These are phyloP conservation scores for Mormyrus proboscirostris DNA, from an alignment of 2,797 vertebrate species.

Conservation along the genomic window DNA sequence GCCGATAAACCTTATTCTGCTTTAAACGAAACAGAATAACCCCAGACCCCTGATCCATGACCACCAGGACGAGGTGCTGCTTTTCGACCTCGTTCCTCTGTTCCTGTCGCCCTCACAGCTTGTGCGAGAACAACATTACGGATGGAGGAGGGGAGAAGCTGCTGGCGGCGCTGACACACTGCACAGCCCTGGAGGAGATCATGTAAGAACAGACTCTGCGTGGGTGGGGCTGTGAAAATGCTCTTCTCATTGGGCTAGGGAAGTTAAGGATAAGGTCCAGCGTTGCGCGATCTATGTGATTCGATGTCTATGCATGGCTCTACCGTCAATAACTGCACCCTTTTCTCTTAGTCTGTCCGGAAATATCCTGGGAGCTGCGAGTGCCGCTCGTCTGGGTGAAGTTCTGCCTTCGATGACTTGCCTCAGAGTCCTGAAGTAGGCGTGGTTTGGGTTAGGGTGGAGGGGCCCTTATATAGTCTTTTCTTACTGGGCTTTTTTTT, in stretches of 20 bases:
- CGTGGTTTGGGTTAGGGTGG: neutral
- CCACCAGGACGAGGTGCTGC: neutral
- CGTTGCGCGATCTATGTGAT: neutral
- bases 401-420: constrained; percentile 50
- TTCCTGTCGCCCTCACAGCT: constrained; percentile 46
- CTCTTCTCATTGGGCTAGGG: neutral
- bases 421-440: constrained; percentile 73
- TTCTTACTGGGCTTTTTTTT: neutral
- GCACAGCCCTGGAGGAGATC: constrained; percentile 64
- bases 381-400: constrained; percentile 55
- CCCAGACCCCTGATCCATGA: neutral
- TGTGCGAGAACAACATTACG: constrained; percentile 63
- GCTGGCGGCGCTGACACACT: constrained; percentile 54
- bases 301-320: neutral
- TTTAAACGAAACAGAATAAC: neutral
- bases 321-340: neutral
- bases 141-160: constrained; percentile 60
- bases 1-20: neutral
- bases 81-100: neutral
- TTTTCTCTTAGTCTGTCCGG: constrained; percentile 60
- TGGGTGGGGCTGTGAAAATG: neutral
- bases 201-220: constrained; percentile 56
- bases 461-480: neutral
- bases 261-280: neutral
- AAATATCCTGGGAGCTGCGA: constrained; percentile 61